Evolutionary conservation across 2,113 vertebrate genomes (phyloP), one percentile per base, ranked within the genome.

Genomic region (Plectropomus leopardus): DNA sequence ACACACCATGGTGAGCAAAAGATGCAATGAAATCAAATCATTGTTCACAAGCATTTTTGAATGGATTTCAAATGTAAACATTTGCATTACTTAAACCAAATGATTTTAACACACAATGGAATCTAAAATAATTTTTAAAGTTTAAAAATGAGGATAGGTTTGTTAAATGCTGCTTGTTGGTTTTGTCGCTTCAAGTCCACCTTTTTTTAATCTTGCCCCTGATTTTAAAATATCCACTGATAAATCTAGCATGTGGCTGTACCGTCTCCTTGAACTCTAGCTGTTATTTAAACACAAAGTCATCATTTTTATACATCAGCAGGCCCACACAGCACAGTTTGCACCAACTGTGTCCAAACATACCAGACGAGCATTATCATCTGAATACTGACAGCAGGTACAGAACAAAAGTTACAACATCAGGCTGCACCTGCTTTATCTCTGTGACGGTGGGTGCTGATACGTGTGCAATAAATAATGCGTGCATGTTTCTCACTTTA

Each of bases 1-100:
- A 90, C 87, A 87, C 72, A 84, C 32, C 75, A 60, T 84, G 65
- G 73, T 58, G 63, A 84, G 84, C 67, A 76, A 80, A 80, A 26
- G 68, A 76, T 58, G 61, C 32, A 45, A 48, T 83, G 19, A 55
- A 74, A 76, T 77, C 40, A 82, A 84, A 76, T 68, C 64, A 77
- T 65, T 40, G 66, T 81, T 80, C 79, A 90, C 83, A 72, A 85
- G 66, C 58, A 34, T 83, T 78, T 78, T 54, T 7, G n/a, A n/a
- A 74, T 65, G n/a, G 16, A 66, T 68, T 50, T 59, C 16, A 54
- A 80, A 81, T 63, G 40, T 47, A 76, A 84, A 83, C 78, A 44
- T 68, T 50, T 74, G 32, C 32, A 44, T 66, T 57, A 47, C 77
- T 21, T 54, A 21, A 32, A 78, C 59, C 51, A 67, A 72, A 68